Conservation (phyloP, 2,888 invertebrate genomes). For the Agrotis ipsilon region DNA sequence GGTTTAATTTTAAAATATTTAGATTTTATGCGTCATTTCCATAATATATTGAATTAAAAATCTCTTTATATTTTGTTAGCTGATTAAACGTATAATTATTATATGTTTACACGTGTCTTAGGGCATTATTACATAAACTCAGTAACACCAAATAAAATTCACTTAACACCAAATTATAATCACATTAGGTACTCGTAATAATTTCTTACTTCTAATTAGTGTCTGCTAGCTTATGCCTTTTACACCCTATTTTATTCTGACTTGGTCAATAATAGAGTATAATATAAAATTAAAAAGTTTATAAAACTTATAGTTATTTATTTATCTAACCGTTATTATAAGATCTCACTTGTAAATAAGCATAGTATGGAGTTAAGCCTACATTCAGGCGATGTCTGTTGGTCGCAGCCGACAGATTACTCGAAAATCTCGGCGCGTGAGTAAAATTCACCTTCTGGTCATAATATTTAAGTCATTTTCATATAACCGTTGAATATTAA, state of each 20-base stretch:
- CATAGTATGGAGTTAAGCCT: slow-evolving; percentile 62
- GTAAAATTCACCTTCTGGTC: slow-evolving; percentile 64
- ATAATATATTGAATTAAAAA: background rate
- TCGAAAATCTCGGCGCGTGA: slow-evolving; percentile 43
- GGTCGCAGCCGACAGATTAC: slow-evolving; percentile 39
- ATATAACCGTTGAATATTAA: slow-evolving; percentile 55
- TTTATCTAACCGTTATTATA: slow-evolving; percentile 76
- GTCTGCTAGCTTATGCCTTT: slow-evolving; percentile 83
- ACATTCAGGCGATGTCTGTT: slow-evolving; percentile 42
- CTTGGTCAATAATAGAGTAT: slow-evolving; percentile 78
- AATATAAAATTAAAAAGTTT: slow-evolving; percentile 79
- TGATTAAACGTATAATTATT: no score
- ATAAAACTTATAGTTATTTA: slow-evolving; percentile 80
- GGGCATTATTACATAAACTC: background rate
- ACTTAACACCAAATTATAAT: slow-evolving; percentile 10
- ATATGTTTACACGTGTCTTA: no score
- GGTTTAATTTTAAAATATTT: background rate
- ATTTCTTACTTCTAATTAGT: slow-evolving; percentile 70
- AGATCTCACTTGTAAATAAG: slow-evolving; percentile 88
- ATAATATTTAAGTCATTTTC: slow-evolving; percentile 66
- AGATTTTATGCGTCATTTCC: background rate
- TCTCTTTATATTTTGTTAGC: no score
- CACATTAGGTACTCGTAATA: slow-evolving; percentile 50
- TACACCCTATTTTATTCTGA: slow-evolving; percentile 76
- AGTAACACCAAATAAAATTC: slow-evolving; percentile 12